These are phyloP conservation scores for Trisateles emortualis DNA, from an alignment of 2,888 invertebrate species.

Conservation along the genomic window DNA sequence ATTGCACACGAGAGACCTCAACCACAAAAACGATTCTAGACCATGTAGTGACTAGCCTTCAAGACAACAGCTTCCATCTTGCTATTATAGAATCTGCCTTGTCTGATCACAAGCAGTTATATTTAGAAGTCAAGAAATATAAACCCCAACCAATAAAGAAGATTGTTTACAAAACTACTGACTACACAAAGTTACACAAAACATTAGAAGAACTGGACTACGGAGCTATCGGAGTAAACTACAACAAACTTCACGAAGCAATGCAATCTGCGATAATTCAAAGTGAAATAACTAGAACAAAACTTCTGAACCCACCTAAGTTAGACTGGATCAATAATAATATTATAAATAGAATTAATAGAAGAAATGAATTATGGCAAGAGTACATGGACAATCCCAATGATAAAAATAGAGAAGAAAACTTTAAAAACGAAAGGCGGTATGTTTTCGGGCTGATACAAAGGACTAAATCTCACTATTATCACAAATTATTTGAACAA, in stretches of 20 bases:
- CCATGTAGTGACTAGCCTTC: not conserved
- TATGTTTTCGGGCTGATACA: not conserved
- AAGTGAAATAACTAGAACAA: not conserved
- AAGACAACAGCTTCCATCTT: not conserved
- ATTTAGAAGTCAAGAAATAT: constrained; percentile 1
- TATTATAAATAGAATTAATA: not conserved
- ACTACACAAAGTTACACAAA: not conserved
- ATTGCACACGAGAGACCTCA: not conserved
- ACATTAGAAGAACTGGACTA: not conserved
- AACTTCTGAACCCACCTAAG: not conserved
- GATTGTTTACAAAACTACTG: not conserved
- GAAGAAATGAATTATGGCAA: constrained; percentile 1
- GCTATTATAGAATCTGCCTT: not conserved
- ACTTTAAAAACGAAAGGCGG: not conserved
- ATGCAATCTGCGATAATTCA: not conserved
- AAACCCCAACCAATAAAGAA: not conserved
- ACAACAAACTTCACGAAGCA: not conserved
- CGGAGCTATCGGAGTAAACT: not conserved
- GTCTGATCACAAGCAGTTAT: not conserved
- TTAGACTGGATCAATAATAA: not conserved
- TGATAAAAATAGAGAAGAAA: not conserved
- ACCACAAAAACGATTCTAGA: not conserved
- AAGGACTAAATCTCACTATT: not conserved
- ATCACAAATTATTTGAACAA: constrained; percentile 1
- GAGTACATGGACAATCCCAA: not conserved